phyloP scores from a whole-genome alignment of 2,888 invertebrate species.

The Aspidapion aeneum region DNA sequence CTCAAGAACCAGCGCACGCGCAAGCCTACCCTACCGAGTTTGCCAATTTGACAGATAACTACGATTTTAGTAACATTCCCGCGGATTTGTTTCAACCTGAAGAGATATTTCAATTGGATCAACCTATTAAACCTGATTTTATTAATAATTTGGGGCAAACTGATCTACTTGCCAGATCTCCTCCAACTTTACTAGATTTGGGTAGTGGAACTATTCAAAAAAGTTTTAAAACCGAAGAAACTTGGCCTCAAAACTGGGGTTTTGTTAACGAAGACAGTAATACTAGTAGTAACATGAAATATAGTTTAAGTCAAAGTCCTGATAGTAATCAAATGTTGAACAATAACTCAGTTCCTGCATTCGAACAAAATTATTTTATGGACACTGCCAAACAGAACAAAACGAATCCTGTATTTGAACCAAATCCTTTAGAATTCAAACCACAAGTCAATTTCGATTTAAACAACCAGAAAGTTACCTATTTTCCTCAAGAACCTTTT shows the following conservation, averaged over 20 bases:
- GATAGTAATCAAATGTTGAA: conserved; percentile 49
- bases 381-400: conserved; percentile 29
- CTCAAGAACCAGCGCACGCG: conserved; percentile 46
- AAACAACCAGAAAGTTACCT: conserved; percentile 28
- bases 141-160: conserved; percentile 46
- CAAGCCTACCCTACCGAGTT: conserved; percentile 41
- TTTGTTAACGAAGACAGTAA: conserved; percentile 51
- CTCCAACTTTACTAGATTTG: conserved; percentile 67
- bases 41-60: conserved; percentile 45
- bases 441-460: conserved; percentile 28
- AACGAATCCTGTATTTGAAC: conserved; percentile 14
- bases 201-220: conserved; percentile 67
- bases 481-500: conserved; percentile 35
- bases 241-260: conserved; percentile 54
- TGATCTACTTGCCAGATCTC: conserved; percentile 55
- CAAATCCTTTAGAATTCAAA: conserved; percentile 17
- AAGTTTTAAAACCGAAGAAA: conserved; percentile 58
- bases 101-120: conserved; percentile 74
- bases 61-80: conserved; percentile 59
- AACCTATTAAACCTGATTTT: conserved; percentile 65
- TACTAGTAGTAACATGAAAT: conserved; percentile 44
- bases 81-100: conserved; percentile 72
- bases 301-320: conserved; percentile 51
- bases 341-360: conserved; percentile 36
- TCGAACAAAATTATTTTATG: conserved; percentile 34